A percentile compares a stretch with the other conserved stretches of the same genome.
These are phyloP conservation scores for Microcaecilia unicolor DNA, from an alignment of 2,797 vertebrate genomes.

Conservation along the genomic window DNA sequence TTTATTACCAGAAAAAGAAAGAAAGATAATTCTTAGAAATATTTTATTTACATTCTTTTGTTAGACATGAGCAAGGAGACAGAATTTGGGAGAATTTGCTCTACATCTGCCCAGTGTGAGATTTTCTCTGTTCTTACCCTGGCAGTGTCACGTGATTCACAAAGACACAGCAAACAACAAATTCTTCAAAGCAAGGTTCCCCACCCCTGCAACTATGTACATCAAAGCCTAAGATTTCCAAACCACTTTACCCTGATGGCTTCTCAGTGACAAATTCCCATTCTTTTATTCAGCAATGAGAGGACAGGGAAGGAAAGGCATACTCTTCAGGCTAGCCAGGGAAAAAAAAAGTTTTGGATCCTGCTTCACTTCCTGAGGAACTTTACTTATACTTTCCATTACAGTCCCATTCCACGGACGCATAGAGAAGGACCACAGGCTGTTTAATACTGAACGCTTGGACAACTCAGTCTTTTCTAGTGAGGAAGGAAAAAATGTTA, in stretches of 20 bases:
- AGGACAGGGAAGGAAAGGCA: neutral
- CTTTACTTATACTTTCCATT: no score
- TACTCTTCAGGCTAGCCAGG: neutral
- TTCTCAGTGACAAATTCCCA: neutral
- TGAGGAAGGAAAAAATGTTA: neutral
- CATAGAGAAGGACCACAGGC: neutral
- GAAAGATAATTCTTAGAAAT: no score
- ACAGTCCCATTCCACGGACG: neutral
- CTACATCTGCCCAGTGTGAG: no score
- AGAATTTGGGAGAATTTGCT: no score
- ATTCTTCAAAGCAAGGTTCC: no score
- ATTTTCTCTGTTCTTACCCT: no score
- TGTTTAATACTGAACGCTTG: neutral
- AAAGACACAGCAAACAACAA: neutral
- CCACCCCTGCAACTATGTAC: constrained; percentile 7
- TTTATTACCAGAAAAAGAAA: no score
- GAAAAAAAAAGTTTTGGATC: neutral
- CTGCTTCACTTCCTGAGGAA: neutral
- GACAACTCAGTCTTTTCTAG: neutral
- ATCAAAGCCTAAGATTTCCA: neutral
- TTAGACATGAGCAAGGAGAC: no score
- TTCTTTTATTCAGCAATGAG: neutral
- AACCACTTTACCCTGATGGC: neutral
- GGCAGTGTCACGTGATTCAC: neutral
- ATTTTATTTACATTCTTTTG: no score